Evolutionary conservation across 1,140 invertebrate species (phyloP), one percentile per base, ranked within the genome.

Genomic region (Dendrolimus kikuchii): DNA sequence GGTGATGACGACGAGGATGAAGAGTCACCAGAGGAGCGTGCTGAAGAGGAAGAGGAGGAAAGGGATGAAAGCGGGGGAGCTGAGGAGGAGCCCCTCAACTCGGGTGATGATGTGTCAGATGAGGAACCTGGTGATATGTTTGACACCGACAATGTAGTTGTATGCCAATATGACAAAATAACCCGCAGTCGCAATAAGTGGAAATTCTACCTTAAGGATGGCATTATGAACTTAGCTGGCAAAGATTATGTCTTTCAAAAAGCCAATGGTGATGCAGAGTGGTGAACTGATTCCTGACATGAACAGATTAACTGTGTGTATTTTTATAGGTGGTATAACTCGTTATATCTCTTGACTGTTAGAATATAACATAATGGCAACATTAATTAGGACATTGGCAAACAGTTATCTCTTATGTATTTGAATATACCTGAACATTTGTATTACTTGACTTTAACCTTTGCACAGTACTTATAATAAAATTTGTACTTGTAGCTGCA

Each of bases 91-190:
- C 97, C 98, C 0, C 86, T 99, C 0, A 99, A 99, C 87, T 98
- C 96, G 9, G 96, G 93, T 66, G 96, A 98, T 86, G 98, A 99
- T 90, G 96, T 98, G 0, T 98, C 96, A 54, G 98, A 99, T 79
- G 98, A 99, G 72, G 98, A 99, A 83, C 94, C 96, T 1, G 90
- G 92, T 58, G 97, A 98, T 78, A 89, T 99, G 74, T 99, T 99
- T 89, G 98, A 99, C 71, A 98, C 98, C 48, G 98, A 99, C 62
- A 99, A 99, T 90, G 97, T 99, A 53, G 96, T 99, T 59, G 98
- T 99, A 39, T 99, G 98, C 83, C 98, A 99, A 80, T 99, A 99
- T 90, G 98, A 99, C 88, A 99, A 99, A 94, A 99, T 99, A 56
- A 98, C 96, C 59, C 92, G 98, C 79, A 98, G 95, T 76, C 92